These are phyloP conservation scores for Archips crataeganus DNA, from an alignment of 2,888 invertebrate species.

Conservation along the genomic window DNA sequence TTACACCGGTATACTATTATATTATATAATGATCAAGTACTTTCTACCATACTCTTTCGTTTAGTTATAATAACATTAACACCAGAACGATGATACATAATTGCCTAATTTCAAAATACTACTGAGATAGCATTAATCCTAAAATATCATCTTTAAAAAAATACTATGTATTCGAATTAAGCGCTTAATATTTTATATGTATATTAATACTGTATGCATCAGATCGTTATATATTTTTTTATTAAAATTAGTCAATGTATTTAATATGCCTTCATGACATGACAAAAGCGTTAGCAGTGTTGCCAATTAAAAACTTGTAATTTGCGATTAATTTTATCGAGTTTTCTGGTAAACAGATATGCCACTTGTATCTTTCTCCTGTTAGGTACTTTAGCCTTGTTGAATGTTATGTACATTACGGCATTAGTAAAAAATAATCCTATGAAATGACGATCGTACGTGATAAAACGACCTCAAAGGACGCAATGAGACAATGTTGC, in stretches of 20 bases:
- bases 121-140: slow-evolving; percentile 50
- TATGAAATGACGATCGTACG: background rate
- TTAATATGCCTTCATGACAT: slow-evolving; percentile 22
- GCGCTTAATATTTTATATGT: slow-evolving; percentile 55
- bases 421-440: background rate
- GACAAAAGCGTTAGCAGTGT: slow-evolving; percentile 16
- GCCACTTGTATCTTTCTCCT: slow-evolving; percentile 55
- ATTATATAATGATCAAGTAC: background rate
- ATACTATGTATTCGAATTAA: slow-evolving; percentile 71
- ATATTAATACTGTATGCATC: slow-evolving; percentile 68
- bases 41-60: background rate
- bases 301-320: slow-evolving; percentile 24
- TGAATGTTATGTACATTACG: background rate
- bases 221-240: slow-evolving; percentile 46
- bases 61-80: slow-evolving; percentile 1
- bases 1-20: background rate
- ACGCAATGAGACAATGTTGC: background rate
- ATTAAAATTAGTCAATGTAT: slow-evolving; percentile 5
- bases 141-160: slow-evolving; percentile 68
- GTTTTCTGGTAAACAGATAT: slow-evolving; percentile 56
- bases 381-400: slow-evolving; percentile 30
- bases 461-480: background rate
- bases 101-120: slow-evolving; percentile 48
- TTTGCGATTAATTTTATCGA: slow-evolving; percentile 5
- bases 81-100: slow-evolving; percentile 49